These are phyloP conservation scores for Helicorthomorpha holstii DNA, from an alignment of 1,140 invertebrate genomes.

Conservation along the genomic window DNA sequence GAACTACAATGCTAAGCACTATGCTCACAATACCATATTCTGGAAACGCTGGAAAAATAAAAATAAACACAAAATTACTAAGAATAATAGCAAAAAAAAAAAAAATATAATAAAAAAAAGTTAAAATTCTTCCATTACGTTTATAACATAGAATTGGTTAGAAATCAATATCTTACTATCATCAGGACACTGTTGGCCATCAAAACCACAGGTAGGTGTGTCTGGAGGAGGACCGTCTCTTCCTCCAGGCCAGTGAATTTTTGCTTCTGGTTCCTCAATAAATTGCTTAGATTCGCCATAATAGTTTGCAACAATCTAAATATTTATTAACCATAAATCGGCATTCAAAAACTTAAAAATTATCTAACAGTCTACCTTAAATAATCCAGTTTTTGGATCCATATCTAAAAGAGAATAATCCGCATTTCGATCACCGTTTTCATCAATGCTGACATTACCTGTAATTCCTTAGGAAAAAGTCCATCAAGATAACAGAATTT, in stretches of 20 bases:
- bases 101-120: neutral
- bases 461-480: slow-evolving; percentile 50
- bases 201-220: slow-evolving; percentile 78
- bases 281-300: slow-evolving; percentile 54
- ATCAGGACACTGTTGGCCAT: slow-evolving; percentile 61
- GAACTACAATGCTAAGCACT: slow-evolving; percentile 55
- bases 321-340: slow-evolving; percentile 4
- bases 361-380: slow-evolving; percentile 61
- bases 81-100: neutral
- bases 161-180: slow-evolving; percentile 30
- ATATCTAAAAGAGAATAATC: slow-evolving; percentile 82
- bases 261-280: slow-evolving; percentile 44
- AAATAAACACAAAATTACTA: neutral
- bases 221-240: slow-evolving; percentile 53
- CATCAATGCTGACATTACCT: slow-evolving; percentile 75
- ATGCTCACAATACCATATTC: slow-evolving; percentile 72
- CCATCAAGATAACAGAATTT: neutral
- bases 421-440: slow-evolving; percentile 73
- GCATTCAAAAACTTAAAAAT: slow-evolving; percentile 1
- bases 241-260: slow-evolving; percentile 76
- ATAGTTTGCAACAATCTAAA: slow-evolving; percentile 71
- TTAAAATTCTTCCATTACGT: no score
- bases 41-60: slow-evolving; percentile 34
- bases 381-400: slow-evolving; percentile 59
- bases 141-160: no score